A percentile compares a stretch with the other conserved stretches of the same genome.
These are phyloP conservation scores for Quadroppia sp. DNA, from an alignment of 2,888 invertebrate species.

Conservation along the genomic window DNA sequence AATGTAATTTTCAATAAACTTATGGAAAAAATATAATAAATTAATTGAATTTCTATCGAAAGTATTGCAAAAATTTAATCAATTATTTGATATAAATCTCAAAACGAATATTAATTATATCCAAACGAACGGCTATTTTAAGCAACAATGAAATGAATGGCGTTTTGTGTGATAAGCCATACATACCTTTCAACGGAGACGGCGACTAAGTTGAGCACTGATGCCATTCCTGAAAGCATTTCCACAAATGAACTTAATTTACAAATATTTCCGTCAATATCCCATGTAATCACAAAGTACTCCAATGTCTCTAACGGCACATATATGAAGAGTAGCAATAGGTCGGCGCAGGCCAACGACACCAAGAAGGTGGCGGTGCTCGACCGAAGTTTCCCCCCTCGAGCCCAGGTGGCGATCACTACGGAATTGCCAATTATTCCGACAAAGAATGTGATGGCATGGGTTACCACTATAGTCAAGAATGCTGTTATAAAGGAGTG, in stretches of 20 bases:
- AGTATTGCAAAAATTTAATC: too few species aligned
- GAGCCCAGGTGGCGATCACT: conserved; percentile 48
- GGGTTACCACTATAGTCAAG: conserved; percentile 48
- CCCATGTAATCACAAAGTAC: conserved; percentile 51
- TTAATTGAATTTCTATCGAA: too few species aligned
- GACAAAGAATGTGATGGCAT: conserved; percentile 48
- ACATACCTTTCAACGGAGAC: conserved; percentile 55
- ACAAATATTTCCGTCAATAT: conserved; percentile 52
- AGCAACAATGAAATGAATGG: background rate
- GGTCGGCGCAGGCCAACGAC: conserved; percentile 51
- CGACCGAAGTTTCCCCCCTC: conserved; percentile 45
- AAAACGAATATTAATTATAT: too few species aligned
- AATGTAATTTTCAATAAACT: too few species aligned
- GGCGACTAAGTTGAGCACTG: conserved; percentile 55
- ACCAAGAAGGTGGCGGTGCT: conserved; percentile 51
- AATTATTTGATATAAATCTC: too few species aligned
- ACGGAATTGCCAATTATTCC: conserved; percentile 48
- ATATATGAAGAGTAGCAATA: conserved; percentile 50
- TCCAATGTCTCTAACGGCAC: conserved; percentile 48
- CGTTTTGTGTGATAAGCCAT: background rate
- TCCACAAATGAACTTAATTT: conserved; percentile 54
- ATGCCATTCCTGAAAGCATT: conserved; percentile 55
- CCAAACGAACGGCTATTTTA: background rate
- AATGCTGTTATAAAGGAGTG: conserved; percentile 42
- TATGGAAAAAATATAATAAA: too few species aligned